phyloP scores from a whole-genome alignment of 2,888 invertebrate genomes.

The Phlogophora meticulosa region DNA sequence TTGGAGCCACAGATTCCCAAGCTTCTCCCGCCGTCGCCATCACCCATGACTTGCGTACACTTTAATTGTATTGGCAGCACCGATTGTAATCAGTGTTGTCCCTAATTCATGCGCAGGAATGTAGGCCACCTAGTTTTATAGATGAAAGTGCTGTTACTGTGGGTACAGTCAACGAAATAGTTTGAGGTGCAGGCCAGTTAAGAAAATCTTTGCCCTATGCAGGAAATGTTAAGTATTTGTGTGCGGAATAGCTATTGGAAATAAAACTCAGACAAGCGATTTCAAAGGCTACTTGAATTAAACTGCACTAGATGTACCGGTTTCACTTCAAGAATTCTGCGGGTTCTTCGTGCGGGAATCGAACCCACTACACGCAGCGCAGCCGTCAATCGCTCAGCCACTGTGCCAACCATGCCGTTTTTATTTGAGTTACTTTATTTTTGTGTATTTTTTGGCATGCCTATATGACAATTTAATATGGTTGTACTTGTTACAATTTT shows the following conservation, averaged over 20 bases:
- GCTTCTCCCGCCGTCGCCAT: conserved; percentile 11
- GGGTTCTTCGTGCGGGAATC: no score
- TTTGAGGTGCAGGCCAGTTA: neutral
- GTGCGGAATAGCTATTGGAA: neutral
- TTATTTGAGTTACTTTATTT: no score
- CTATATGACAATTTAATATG: no score
- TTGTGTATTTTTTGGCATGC: no score
- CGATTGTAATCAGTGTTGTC: conserved; percentile 52
- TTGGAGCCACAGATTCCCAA: neutral
- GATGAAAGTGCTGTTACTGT: conserved; percentile 54
- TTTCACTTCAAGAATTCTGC: no score
- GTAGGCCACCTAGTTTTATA: conserved; percentile 52
- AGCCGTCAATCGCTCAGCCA: no score
- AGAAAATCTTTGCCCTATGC: neutral
- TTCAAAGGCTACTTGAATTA: neutral
- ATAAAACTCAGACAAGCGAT: no score
- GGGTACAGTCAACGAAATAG: conserved; percentile 11
- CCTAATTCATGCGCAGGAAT: conserved; percentile 54
- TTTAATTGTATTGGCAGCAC: conserved; percentile 43
- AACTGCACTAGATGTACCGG: no score
- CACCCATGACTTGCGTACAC: conserved; percentile 28
- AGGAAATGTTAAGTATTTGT: neutral
- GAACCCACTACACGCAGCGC: no score
- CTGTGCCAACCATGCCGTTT: no score
- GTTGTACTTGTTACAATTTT: no score